Conservation (phyloP, 2,888 invertebrate species). For the Zaprionus obscuricornis region DNA sequence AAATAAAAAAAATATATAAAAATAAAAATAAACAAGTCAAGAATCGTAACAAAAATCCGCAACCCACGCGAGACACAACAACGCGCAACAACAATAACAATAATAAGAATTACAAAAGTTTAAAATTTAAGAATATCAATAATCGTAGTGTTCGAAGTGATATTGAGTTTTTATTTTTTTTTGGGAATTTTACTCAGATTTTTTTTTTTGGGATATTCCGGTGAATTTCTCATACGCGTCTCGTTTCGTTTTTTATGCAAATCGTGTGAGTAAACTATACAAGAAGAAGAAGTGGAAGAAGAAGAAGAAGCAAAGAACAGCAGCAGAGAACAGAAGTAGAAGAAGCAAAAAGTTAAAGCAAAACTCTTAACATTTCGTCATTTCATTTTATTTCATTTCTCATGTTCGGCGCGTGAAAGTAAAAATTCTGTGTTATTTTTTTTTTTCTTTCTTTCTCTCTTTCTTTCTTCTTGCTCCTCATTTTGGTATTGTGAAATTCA, state of each 20-base stretch:
- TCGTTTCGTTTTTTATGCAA: constrained; percentile 55
- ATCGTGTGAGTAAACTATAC: no score
- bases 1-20: neutral
- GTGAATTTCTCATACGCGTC: constrained; percentile 30
- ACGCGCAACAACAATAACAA: neutral
- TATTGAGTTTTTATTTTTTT: no score
- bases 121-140: neutral
- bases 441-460: no score
- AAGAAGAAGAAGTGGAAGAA: neutral
- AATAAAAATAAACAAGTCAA: no score
- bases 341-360: constrained; percentile 2
- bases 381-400: neutral
- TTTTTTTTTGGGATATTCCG: constrained; percentile 14
- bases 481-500: constrained; percentile 58
- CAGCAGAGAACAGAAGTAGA: no score
- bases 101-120: constrained; percentile 2
- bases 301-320: constrained; percentile 16
- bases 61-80: constrained; percentile 10
- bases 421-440: constrained; percentile 67
- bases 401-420: constrained; percentile 59
- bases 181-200: no score
- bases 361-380: constrained; percentile 57
- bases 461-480: constrained; percentile 46
- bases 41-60: neutral
- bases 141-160: neutral